Percentiles rank a stretch among this genome's conserved stretches.
Evolutionary conservation across 2,113 vertebrate genomes (phyloP).

Genomic region (Myiozetetes cayanensis): DNA sequence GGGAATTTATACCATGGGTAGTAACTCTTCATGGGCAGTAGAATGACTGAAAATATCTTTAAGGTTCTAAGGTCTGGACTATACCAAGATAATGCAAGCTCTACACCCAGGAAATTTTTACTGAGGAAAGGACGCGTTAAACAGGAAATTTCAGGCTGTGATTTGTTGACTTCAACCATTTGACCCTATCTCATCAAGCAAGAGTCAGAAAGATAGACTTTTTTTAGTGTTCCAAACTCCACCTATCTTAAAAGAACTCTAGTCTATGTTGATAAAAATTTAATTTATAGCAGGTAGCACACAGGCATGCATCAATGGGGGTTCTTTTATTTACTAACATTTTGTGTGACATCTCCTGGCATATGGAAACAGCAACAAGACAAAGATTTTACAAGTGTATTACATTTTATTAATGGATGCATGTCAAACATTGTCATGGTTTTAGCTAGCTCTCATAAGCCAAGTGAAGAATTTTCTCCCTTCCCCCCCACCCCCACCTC

Average conservation of each 20-base stretch:
- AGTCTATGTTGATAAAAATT: constrained; percentile 17
- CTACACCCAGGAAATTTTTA: background rate
- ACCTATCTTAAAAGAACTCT: background rate
- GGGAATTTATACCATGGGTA: background rate
- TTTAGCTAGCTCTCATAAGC: too few relatives aligned
- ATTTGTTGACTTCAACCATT: background rate
- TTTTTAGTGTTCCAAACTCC: background rate
- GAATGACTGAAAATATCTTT: background rate
- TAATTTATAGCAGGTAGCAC: background rate
- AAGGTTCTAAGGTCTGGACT: background rate
- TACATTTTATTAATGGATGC: background rate
- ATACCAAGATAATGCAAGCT: background rate
- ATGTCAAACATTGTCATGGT: background rate
- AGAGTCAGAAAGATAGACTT: background rate
- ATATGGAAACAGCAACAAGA: background rate
- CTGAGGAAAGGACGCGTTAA: background rate
- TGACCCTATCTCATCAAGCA: background rate
- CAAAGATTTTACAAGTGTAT: background rate
- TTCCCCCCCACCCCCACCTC: too few relatives aligned
- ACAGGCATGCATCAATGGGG: background rate
- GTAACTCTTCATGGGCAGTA: background rate
- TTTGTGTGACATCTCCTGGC: background rate
- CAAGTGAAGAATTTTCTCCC: too few relatives aligned
- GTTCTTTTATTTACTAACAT: constrained; percentile 15
- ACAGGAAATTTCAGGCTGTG: background rate